Conservation (phyloP, 2,888 invertebrate genomes). For the Parnassius smintheus region DNA sequence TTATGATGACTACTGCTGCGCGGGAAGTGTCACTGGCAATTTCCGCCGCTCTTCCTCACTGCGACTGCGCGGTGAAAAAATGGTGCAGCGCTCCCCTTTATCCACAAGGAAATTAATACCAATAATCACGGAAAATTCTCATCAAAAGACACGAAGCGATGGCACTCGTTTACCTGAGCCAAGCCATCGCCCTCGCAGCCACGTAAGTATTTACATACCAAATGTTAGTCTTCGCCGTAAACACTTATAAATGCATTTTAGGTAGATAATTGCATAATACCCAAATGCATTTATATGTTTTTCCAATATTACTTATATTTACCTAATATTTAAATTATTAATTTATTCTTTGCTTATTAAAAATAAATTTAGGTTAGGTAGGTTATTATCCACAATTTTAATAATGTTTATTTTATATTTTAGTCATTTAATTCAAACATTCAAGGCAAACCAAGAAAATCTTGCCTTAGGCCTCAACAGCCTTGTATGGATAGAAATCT, state of each 20-base stretch:
- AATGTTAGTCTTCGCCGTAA: too few species aligned
- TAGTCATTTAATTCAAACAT: slow-evolving; percentile 73
- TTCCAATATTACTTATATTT: too few species aligned
- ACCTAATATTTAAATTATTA: slow-evolving; percentile 1
- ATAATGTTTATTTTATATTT: slow-evolving; percentile 36
- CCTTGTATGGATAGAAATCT: slow-evolving; percentile 57
- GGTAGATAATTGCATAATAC: too few species aligned
- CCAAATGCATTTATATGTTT: too few species aligned
- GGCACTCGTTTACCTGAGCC: slow-evolving; percentile 68
- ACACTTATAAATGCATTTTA: too few species aligned
- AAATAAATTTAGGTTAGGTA: too few species aligned
- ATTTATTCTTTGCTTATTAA: slow-evolving; percentile 9
- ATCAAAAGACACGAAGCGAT: slow-evolving; percentile 72
- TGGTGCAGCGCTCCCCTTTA: slow-evolving; percentile 78
- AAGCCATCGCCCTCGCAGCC: slow-evolving; percentile 79
- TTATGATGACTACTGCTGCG: slow-evolving; percentile 76
- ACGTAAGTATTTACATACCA: slow-evolving; percentile 65
- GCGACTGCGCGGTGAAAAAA: slow-evolving; percentile 85
- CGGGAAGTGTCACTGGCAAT: slow-evolving; percentile 75
- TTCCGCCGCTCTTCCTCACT: slow-evolving; percentile 84
- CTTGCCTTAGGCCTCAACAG: slow-evolving; percentile 64
- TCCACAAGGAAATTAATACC: slow-evolving; percentile 79
- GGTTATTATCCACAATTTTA: slow-evolving; percentile 3
- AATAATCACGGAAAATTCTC: slow-evolving; percentile 83
- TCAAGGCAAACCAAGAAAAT: slow-evolving; percentile 62